Percentiles rank a stretch among this genome's conserved stretches.
These are phyloP conservation scores for Drosophila flavopinicola DNA, from an alignment of 2,888 invertebrate genomes.

Conservation along the genomic window DNA sequence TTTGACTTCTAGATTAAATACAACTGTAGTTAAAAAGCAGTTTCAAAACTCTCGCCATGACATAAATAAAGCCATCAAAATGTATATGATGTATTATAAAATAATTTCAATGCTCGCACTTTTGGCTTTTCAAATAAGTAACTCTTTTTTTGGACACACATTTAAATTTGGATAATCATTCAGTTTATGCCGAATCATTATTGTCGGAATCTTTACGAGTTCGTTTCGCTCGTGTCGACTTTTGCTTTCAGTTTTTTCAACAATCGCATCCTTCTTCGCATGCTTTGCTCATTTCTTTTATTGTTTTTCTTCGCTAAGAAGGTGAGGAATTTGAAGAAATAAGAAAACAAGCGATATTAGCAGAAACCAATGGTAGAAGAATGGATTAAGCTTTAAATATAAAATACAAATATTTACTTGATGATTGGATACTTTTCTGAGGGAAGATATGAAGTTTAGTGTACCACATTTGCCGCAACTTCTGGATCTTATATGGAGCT, in stretches of 20 bases:
- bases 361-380: slow-evolving; percentile 15
- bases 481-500: too few species aligned
- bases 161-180: slow-evolving; percentile 62
- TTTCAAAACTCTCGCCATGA: neutral
- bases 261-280: slow-evolving; percentile 32
- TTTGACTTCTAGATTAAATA: too few species aligned
- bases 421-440: neutral
- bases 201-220: slow-evolving; percentile 68
- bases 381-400: slow-evolving; percentile 18
- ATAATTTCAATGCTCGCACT: slow-evolving; percentile 4
- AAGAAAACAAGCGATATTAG: slow-evolving; percentile 15
- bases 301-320: slow-evolving; percentile 12
- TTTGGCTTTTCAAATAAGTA: slow-evolving; percentile 7
- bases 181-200: slow-evolving; percentile 63
- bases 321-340: slow-evolving; percentile 19
- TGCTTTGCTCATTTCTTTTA: slow-evolving; percentile 9
- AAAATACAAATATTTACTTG: slow-evolving; percentile 23
- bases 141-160: slow-evolving; percentile 28
- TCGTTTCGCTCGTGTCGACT: slow-evolving; percentile 52
- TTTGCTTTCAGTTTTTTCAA: slow-evolving; percentile 42
- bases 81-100: slow-evolving; percentile 4
- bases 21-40: too few species aligned
- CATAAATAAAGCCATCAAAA: slow-evolving; percentile 12
- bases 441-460: too few species aligned
- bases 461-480: too few species aligned